phyloP scores from a whole-genome alignment of 2,888 invertebrate species.

The Panzeria rudis region DNA sequence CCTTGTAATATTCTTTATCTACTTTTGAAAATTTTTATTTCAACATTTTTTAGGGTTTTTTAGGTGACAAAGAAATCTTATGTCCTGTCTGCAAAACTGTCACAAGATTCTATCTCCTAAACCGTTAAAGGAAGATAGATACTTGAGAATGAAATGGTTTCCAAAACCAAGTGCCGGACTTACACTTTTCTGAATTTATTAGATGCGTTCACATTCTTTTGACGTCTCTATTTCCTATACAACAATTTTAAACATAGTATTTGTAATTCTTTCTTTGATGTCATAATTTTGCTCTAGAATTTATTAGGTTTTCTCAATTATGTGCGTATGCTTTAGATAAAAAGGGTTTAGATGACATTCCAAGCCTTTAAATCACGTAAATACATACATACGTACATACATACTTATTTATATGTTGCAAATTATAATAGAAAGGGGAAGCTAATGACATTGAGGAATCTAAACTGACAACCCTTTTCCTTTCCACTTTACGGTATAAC shows the following conservation, averaged over 20 bases:
- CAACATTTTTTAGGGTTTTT: too few relatives aligned
- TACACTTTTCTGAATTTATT: too few relatives aligned
- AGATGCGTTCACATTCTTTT: neutral
- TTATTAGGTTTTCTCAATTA: constrained; percentile 29
- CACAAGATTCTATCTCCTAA: too few relatives aligned
- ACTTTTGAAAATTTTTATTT: too few relatives aligned
- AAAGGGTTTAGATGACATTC: constrained; percentile 38
- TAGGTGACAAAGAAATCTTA: too few relatives aligned
- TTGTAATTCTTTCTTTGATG: constrained; percentile 22
- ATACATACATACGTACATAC: neutral
- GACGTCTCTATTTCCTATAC: neutral
- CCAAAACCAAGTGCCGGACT: too few relatives aligned
- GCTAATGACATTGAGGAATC: constrained; percentile 31
- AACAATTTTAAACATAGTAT: constrained; percentile 2
- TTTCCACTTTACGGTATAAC: neutral
- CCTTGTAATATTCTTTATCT: too few relatives aligned
- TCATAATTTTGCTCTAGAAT: constrained; percentile 18
- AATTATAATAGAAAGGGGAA: neutral
- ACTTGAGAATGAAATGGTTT: too few relatives aligned
- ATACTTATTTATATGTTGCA: neutral
- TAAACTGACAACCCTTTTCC: constrained; percentile 40
- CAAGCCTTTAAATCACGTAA: constrained; percentile 19
- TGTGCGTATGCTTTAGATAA: neutral
- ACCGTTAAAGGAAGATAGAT: too few relatives aligned
- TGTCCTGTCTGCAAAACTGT: too few relatives aligned